These are phyloP conservation scores for Melanostigma gelatinosum DNA, from an alignment of 2,113 vertebrate genomes.

Conservation along the genomic window DNA sequence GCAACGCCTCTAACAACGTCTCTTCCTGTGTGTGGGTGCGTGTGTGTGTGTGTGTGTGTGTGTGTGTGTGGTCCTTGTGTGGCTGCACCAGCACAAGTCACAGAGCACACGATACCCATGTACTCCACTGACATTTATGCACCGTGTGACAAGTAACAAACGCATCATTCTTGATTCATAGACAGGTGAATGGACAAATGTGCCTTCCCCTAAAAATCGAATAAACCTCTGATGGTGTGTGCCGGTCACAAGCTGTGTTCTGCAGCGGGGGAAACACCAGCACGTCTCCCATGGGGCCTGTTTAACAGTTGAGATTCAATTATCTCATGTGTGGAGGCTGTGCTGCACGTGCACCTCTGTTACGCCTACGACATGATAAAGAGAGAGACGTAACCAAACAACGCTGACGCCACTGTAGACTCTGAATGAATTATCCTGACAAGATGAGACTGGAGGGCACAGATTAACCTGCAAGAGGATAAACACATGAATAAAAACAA, in stretches of 20 bases:
- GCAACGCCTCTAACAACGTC: conserved; percentile 9
- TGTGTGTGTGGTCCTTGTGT: neutral
- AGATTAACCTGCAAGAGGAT: conserved; percentile 10
- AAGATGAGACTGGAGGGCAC: conserved; percentile 30
- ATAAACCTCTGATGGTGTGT: conserved; percentile 1
- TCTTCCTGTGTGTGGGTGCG: conserved; percentile 22
- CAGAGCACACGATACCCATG: neutral
- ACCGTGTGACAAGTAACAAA: neutral
- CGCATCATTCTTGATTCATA: neutral
- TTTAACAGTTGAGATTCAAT: conserved; percentile 37
- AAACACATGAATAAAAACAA: conserved; percentile 25
- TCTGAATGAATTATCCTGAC: conserved; percentile 39
- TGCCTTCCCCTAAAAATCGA: conserved; percentile 8
- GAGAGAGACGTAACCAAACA: conserved; percentile 16
- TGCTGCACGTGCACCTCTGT: conserved; percentile 26
- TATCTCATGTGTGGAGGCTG: conserved; percentile 10
- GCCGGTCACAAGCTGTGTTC: neutral
- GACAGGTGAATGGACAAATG: conserved; percentile 4
- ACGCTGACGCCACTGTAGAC: conserved; percentile 15
- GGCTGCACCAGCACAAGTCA: neutral
- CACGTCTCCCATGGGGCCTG: neutral
- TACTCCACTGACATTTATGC: neutral
- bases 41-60: neutral
- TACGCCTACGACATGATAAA: conserved; percentile 7
- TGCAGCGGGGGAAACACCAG: conserved; percentile 7